Percentiles rank a stretch among this genome's conserved stretches.
These are phyloP conservation scores for Mungos mungo DNA, from an alignment of 2,113 vertebrate species.

Conservation along the genomic window DNA sequence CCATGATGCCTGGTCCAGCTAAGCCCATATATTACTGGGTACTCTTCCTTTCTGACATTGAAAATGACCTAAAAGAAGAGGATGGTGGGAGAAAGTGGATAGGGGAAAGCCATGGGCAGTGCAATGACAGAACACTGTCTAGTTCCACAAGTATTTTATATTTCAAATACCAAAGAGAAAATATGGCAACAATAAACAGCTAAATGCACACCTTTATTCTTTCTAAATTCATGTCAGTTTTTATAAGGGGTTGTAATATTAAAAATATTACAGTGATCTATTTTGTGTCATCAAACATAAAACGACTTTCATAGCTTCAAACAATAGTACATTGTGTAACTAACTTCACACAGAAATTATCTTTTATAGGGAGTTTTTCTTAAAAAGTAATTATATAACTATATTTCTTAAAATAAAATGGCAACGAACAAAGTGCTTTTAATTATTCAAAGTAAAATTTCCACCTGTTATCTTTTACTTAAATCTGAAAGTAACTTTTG, in stretches of 20 bases:
- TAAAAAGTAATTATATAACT: constrained; percentile 41
- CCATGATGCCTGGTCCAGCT: not conserved
- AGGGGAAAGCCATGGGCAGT: not conserved
- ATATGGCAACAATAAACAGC: not conserved
- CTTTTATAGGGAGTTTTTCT: not conserved
- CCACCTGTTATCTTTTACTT: constrained; percentile 40
- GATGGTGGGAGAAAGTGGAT: not conserved
- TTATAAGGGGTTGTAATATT: not conserved
- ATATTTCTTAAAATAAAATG: constrained; percentile 47
- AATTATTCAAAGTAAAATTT: constrained; percentile 41
- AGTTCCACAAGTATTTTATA: not conserved
- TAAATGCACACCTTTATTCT: not conserved
- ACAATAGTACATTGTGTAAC: not conserved
- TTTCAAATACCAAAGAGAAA: constrained; percentile 53
- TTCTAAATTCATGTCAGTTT: not conserved
- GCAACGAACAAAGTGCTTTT: constrained; percentile 37
- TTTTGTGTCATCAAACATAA: constrained; percentile 42
- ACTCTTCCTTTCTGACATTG: not conserved
- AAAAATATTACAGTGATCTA: constrained; percentile 17
- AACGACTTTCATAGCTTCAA: not conserved
- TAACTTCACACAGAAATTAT: constrained; percentile 26
- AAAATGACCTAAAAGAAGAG: constrained; percentile 4
- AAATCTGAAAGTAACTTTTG: constrained; percentile 41
- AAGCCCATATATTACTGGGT: not conserved
- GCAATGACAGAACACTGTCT: not conserved